Percentiles rank a stretch among this genome's conserved stretches.
Conservation (phyloP, 2,888 invertebrate species). For the Acrobasis consociella region DNA sequence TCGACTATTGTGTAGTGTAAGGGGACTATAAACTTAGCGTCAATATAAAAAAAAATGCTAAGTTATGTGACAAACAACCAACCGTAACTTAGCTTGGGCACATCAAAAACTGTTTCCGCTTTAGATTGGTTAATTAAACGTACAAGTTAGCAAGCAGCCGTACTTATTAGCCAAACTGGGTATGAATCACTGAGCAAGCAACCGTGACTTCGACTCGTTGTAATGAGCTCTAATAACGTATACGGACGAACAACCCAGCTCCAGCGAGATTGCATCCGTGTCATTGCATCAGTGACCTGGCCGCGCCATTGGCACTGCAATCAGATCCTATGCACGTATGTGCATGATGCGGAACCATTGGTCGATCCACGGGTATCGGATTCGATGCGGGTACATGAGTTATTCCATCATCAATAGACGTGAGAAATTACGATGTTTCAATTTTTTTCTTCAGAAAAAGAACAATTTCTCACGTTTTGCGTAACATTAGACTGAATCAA, state of each 20-base stretch:
- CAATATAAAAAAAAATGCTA: too few species aligned
- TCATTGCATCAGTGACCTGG: slow-evolving; percentile 53
- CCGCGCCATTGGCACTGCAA: slow-evolving; percentile 53
- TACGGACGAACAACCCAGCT: slow-evolving; percentile 40
- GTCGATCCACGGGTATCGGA: slow-evolving; percentile 65
- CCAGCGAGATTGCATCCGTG: slow-evolving; percentile 52
- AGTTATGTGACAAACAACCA: neutral
- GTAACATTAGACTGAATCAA: neutral
- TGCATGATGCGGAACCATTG: slow-evolving; percentile 50
- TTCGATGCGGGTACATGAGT: slow-evolving; percentile 42
- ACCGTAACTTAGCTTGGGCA: neutral
- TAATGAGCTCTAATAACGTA: slow-evolving; percentile 14
- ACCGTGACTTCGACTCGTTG: slow-evolving; percentile 30
- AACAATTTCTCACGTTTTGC: slow-evolving; percentile 9
- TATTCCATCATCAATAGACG: slow-evolving; percentile 21
- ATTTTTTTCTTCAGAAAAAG: neutral
- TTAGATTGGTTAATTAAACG: slow-evolving; percentile 7
- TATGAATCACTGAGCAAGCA: slow-evolving; percentile 31
- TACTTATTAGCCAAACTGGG: slow-evolving; percentile 17
- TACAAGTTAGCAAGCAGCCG: slow-evolving; percentile 18
- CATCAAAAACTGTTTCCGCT: slow-evolving; percentile 17
- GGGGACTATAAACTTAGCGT: too few species aligned
- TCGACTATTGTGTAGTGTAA: too few species aligned
- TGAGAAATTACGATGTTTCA: slow-evolving; percentile 16
- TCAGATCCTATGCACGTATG: slow-evolving; percentile 49